Evolutionary conservation across 2,888 invertebrate genomes (phyloP).

Genomic region (Sphaerophoria taeniata): DNA sequence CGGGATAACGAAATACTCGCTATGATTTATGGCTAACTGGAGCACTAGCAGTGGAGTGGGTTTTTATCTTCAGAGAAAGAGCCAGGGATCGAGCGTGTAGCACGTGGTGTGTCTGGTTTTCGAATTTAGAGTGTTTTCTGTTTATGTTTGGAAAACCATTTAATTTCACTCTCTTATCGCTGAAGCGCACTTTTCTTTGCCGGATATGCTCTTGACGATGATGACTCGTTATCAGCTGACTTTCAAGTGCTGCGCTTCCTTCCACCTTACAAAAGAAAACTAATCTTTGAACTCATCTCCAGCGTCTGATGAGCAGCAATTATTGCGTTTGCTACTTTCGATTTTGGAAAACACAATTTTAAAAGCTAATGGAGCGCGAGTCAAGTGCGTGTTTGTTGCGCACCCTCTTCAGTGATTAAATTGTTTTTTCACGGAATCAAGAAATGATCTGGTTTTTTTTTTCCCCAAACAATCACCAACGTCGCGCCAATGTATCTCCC

Average conservation of each 20-base stretch:
- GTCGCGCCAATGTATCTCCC: slow-evolving; percentile 34
- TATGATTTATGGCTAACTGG: slow-evolving; percentile 60
- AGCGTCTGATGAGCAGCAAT: slow-evolving; percentile 52
- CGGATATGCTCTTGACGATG: slow-evolving; percentile 55
- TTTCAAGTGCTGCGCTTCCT: slow-evolving; percentile 24
- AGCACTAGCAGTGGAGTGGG: not conserved
- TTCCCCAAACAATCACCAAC: slow-evolving; percentile 21
- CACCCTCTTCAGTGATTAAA: slow-evolving; percentile 62
- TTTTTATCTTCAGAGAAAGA: not conserved
- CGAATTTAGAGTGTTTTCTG: slow-evolving; percentile 50
- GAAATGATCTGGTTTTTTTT: slow-evolving; percentile 45
- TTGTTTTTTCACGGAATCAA: not conserved
- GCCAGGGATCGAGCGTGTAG: slow-evolving; percentile 7
- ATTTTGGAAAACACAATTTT: slow-evolving; percentile 51
- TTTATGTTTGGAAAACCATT: slow-evolving; percentile 66
- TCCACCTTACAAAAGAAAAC: slow-evolving; percentile 76
- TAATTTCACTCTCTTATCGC: slow-evolving; percentile 28
- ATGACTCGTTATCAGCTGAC: slow-evolving; percentile 53
- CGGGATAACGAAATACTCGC: slow-evolving; percentile 30
- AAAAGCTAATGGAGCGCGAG: slow-evolving; percentile 72
- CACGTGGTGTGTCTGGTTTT: slow-evolving; percentile 48
- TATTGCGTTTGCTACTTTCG: slow-evolving; percentile 34
- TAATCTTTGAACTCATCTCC: slow-evolving; percentile 77
- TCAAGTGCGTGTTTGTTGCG: slow-evolving; percentile 68
- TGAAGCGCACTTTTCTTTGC: slow-evolving; percentile 47